Conservation (phyloP, 2,113 vertebrate genomes). For the Colossoma macropomum region DNA sequence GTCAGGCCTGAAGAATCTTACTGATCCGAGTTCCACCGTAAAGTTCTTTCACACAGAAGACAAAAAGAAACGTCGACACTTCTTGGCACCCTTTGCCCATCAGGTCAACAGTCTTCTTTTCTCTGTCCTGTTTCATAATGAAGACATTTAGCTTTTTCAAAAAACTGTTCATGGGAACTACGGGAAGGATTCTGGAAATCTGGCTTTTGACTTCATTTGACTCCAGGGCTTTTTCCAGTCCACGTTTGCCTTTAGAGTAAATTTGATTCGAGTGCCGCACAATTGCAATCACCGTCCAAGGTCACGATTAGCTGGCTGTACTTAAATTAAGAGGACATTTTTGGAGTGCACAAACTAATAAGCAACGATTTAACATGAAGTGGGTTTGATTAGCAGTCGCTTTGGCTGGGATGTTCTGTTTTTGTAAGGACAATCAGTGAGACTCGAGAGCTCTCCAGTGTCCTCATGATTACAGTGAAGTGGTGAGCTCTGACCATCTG, state of each 20-base stretch:
- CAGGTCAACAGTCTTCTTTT: neutral
- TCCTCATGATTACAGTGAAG: neutral
- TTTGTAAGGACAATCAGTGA: neutral
- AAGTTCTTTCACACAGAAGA: neutral
- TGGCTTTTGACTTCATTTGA: too few species aligned
- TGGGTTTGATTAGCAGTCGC: neutral
- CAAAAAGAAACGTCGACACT: neutral
- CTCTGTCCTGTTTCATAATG: neutral
- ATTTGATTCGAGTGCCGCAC: neutral
- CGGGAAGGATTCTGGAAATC: too few species aligned
- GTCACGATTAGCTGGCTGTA: neutral
- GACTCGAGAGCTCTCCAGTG: neutral
- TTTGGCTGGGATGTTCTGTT: neutral
- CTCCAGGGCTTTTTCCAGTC: neutral
- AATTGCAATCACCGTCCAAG: neutral
- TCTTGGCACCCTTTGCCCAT: neutral
- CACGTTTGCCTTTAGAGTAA: neutral
- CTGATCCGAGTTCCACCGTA: neutral
- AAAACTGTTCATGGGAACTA: neutral
- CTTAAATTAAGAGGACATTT: neutral
- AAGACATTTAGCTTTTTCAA: neutral
- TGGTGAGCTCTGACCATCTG: neutral
- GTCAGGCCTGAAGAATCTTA: neutral
- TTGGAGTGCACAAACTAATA: neutral
- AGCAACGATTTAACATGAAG: neutral